phyloP scores from a whole-genome alignment of 2,797 vertebrate genomes.

The Pseudocheirus occidentalis region DNA sequence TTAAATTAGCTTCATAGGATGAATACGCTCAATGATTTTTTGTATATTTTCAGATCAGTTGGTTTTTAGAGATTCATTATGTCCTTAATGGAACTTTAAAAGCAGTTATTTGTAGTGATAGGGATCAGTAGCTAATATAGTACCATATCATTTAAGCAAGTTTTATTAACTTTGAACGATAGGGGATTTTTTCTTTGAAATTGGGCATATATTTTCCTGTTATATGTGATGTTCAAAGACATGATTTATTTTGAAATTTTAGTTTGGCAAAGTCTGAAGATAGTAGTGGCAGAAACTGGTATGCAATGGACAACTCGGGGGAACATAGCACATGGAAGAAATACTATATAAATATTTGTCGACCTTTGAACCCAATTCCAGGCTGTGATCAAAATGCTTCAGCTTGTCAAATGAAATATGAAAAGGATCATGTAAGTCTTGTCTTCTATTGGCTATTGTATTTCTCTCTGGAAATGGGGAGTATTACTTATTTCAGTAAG shows the following conservation, averaged over 20 bases:
- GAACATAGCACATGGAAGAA: constrained; percentile 82
- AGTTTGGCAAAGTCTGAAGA: constrained; percentile 90
- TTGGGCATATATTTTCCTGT: background rate
- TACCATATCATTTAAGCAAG: background rate
- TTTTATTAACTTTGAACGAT: no score
- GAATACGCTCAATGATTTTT: background rate
- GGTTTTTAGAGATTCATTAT: background rate
- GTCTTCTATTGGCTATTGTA: background rate
- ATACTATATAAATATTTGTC: constrained; percentile 96
- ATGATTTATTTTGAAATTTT: constrained; percentile 57
- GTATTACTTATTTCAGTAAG: background rate
- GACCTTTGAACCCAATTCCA: constrained; percentile 87
- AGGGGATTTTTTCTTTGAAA: background rate
- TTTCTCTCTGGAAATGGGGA: background rate
- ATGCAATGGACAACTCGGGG: constrained; percentile 85
- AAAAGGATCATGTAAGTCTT: constrained; percentile 81
- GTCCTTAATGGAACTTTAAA: background rate
- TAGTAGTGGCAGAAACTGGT: constrained; percentile 88
- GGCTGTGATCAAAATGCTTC: constrained; percentile 92
- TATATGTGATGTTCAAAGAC: background rate
- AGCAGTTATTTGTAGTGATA: background rate
- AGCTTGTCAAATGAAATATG: constrained; percentile 91
- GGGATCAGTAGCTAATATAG: background rate
- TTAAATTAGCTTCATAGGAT: background rate
- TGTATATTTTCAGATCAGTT: background rate